A percentile compares a stretch with the other conserved stretches of the same genome.
Conservation (phyloP, 2,113 vertebrate species). For the Neotoma lepida region DNA sequence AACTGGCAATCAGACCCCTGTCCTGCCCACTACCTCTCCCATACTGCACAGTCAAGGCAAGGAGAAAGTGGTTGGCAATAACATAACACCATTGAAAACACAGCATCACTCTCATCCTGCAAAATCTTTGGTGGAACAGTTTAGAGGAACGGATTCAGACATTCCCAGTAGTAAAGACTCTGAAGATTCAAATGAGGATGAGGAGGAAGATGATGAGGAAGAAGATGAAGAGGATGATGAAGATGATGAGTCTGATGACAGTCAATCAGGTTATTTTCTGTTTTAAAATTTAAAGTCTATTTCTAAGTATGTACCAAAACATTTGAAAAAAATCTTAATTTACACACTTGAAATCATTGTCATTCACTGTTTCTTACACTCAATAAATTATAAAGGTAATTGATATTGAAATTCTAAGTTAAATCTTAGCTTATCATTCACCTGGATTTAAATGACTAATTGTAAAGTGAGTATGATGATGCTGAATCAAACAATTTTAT, state of each 20-base stretch:
- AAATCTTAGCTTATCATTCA: conserved; percentile 46
- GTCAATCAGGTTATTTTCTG: conserved; percentile 92
- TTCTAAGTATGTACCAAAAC: conserved; percentile 48
- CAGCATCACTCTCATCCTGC: conserved; percentile 90
- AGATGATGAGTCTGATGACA: conserved; percentile 94
- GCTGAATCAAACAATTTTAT: conserved; percentile 16
- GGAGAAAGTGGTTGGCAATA: conserved; percentile 89
- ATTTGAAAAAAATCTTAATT: conserved; percentile 60
- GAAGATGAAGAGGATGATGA: conserved; percentile 94
- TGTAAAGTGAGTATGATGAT: conserved; percentile 41
- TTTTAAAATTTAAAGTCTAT: conserved; percentile 77
- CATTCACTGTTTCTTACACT: conserved; percentile 25
- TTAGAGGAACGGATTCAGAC: conserved; percentile 91
- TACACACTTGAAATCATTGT: background rate
- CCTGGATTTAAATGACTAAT: conserved; percentile 50
- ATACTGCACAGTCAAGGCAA: conserved; percentile 89
- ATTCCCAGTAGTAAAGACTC: conserved; percentile 94
- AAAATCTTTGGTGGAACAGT: conserved; percentile 89
- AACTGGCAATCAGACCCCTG: conserved; percentile 80
- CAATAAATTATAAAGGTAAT: background rate
- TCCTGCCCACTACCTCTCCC: conserved; percentile 85
- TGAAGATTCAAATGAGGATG: conserved; percentile 94
- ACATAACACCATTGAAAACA: conserved; percentile 82
- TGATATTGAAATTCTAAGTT: conserved; percentile 49
- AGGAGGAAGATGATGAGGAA: conserved; percentile 95